These are phyloP conservation scores for Phthorimaea operculella DNA, from an alignment of 1,140 invertebrate species.

Conservation along the genomic window DNA sequence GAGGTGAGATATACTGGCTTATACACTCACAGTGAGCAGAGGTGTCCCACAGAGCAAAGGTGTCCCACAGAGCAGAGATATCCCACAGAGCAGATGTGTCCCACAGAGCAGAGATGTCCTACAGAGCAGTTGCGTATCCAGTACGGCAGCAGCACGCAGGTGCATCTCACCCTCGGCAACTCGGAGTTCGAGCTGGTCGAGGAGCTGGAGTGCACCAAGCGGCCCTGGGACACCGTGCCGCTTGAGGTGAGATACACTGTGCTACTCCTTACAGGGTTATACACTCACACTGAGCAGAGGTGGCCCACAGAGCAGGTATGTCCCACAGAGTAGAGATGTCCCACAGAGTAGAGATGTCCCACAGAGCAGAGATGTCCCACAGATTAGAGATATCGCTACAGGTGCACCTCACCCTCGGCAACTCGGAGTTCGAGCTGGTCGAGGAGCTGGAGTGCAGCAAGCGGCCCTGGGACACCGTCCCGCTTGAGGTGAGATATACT, in stretches of 20 bases:
- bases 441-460: conserved; percentile 66
- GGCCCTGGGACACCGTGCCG: conserved; percentile 53
- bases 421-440: conserved; percentile 80
- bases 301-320: too few relatives aligned
- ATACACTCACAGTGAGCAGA: too few relatives aligned
- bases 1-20: too few relatives aligned
- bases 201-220: conserved; percentile 50
- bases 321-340: too few relatives aligned
- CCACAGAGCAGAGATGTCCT: too few relatives aligned
- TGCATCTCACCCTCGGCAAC: conserved; percentile 76
- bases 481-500: conserved; percentile 35
- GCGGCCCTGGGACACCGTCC: conserved; percentile 52
- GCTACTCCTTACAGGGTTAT: conserved; percentile 16
- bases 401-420: conserved; percentile 75
- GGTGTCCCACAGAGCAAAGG: too few relatives aligned
- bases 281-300: too few relatives aligned
- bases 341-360: too few relatives aligned
- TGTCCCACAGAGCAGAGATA: too few relatives aligned
- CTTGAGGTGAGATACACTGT: conserved; percentile 39
- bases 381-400: too few relatives aligned
- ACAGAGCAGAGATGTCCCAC: too few relatives aligned
- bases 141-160: conserved; percentile 74
- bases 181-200: conserved; percentile 82
- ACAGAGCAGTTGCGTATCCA: conserved; percentile 73
- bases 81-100: too few relatives aligned